These are phyloP conservation scores for Gandaritis pyraliata DNA, from an alignment of 2,888 invertebrate species.

Conservation along the genomic window DNA sequence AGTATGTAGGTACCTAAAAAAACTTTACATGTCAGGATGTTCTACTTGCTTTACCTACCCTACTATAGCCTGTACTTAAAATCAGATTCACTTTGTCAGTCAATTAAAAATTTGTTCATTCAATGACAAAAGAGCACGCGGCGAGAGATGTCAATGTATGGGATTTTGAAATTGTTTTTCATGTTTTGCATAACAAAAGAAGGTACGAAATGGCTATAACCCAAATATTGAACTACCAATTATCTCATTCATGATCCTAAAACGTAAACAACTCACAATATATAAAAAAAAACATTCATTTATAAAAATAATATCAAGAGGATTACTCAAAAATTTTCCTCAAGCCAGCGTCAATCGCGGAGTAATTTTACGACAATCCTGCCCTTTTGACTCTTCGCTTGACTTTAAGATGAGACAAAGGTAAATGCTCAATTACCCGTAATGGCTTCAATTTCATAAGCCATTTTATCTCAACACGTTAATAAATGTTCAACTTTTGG, in stretches of 20 bases:
- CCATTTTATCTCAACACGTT: conserved; percentile 36
- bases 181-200: no score
- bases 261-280: background rate
- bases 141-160: no score
- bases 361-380: conserved; percentile 35
- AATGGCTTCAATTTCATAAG: conserved; percentile 42
- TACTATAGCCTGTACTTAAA: no score
- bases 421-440: conserved; percentile 46
- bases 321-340: conserved; percentile 36
- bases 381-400: conserved; percentile 34
- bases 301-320: conserved; percentile 30
- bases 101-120: no score
- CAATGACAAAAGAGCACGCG: no score
- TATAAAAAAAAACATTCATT: conserved; percentile 17
- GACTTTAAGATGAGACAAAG: conserved; percentile 40
- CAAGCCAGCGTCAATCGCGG: conserved; percentile 34
- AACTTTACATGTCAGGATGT: no score
- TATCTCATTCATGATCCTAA: background rate
- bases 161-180: no score
- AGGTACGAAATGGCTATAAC: no score
- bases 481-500: background rate
- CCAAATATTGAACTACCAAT: no score
- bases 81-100: no score
- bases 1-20: no score
- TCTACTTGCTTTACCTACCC: no score